A percentile compares a stretch with the other conserved stretches of the same genome.
phyloP scores from a whole-genome alignment of 2,113 vertebrate genomes.

The Burhinus oedicnemus region DNA sequence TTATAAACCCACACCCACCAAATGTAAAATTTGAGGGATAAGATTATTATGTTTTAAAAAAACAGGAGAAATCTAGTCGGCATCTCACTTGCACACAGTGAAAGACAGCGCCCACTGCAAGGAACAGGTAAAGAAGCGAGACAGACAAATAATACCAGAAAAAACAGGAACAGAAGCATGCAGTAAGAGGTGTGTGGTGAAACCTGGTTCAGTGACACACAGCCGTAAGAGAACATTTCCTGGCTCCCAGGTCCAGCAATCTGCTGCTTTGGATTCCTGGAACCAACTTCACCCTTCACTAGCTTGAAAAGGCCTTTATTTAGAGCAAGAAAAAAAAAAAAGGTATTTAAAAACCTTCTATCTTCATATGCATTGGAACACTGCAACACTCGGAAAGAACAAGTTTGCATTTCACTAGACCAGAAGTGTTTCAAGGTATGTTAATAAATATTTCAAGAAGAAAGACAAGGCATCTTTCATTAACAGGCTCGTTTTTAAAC shows the following conservation, averaged over 20 bases:
- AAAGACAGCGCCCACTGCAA: neutral
- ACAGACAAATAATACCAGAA: neutral
- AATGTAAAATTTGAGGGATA: neutral
- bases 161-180: neutral
- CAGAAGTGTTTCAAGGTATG: neutral
- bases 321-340: neutral
- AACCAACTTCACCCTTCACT: neutral
- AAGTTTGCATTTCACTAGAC: neutral
- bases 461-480: neutral
- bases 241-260: neutral
- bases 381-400: neutral
- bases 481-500: neutral
- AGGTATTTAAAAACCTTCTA: neutral
- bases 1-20: neutral
- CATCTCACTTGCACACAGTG: neutral
- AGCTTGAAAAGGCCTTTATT: neutral
- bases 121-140: neutral
- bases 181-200: neutral
- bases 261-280: neutral
- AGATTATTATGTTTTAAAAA: neutral
- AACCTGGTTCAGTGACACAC: neutral
- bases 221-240: neutral
- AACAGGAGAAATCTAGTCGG: neutral
- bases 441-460: neutral
- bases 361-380: neutral